Conservation (phyloP, 2,888 invertebrate species). For the Ophraella communa region DNA sequence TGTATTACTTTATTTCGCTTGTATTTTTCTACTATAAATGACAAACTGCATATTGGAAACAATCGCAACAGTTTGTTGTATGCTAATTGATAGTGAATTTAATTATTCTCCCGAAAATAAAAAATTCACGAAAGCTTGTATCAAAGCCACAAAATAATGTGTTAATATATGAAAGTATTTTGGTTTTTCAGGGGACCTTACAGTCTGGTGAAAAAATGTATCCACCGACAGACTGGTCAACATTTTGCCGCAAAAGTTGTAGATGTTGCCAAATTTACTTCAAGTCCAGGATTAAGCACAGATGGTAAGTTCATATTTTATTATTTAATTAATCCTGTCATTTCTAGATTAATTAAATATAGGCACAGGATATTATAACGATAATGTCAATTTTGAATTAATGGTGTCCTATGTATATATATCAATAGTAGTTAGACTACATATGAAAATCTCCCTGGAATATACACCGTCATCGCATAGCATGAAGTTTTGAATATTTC, state of each 20-base stretch:
- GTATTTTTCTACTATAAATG: no score
- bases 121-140: neutral
- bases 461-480: neutral
- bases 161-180: neutral
- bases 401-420: neutral
- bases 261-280: constrained; percentile 96
- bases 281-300: constrained; percentile 94
- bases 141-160: neutral
- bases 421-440: neutral
- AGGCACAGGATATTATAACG: no score
- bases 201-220: constrained; percentile 93
- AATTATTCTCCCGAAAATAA: neutral
- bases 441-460: neutral
- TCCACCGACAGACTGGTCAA: constrained; percentile 92
- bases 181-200: constrained; percentile 84
- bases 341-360: no score
- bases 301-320: constrained; percentile 88
- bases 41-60: neutral
- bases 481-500: constrained; percentile 2
- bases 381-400: neutral
- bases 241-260: constrained; percentile 99
- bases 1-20: no score
- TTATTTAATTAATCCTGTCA: no score
- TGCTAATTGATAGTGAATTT: neutral
- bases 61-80: neutral